phyloP scores from a whole-genome alignment of 2,888 invertebrate genomes.

The Pseudeuparius sepicola region DNA sequence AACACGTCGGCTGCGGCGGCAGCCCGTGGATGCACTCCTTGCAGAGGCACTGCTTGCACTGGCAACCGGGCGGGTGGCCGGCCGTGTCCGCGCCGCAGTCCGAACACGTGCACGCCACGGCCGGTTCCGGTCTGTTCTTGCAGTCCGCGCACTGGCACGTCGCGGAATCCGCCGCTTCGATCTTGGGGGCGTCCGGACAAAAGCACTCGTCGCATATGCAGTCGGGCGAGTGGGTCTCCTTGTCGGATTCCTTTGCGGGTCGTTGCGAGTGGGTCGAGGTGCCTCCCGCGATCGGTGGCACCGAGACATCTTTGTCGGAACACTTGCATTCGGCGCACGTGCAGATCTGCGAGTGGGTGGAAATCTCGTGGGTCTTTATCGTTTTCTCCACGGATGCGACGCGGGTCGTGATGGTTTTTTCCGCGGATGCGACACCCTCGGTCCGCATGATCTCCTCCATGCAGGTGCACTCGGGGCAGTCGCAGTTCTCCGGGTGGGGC shows the following conservation, averaged over 20 bases:
- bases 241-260: not conserved
- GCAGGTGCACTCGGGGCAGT: constrained; percentile 19
- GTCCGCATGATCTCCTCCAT: constrained; percentile 17
- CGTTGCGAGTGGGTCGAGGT: no score
- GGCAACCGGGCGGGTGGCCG: not conserved
- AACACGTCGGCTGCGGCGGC: no score
- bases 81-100: no score
- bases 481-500: constrained; percentile 18
- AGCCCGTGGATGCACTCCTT: constrained; percentile 17
- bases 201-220: constrained; percentile 15
- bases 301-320: constrained; percentile 1
- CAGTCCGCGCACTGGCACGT: constrained; percentile 1
- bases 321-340: constrained; percentile 15
- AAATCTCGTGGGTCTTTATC: no score
- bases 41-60: constrained; percentile 18
- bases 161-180: not conserved
- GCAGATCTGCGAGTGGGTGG: constrained; percentile 11
- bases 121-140: not conserved
- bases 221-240: constrained; percentile 6
- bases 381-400: constrained; percentile 7
- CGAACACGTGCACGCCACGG: no score
- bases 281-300: constrained; percentile 5
- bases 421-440: constrained; percentile 9
- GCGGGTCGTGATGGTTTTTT: no score
- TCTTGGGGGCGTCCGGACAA: constrained; percentile 10